These are phyloP conservation scores for Pampus argenteus DNA, from an alignment of 2,797 vertebrate genomes.

Conservation along the genomic window DNA sequence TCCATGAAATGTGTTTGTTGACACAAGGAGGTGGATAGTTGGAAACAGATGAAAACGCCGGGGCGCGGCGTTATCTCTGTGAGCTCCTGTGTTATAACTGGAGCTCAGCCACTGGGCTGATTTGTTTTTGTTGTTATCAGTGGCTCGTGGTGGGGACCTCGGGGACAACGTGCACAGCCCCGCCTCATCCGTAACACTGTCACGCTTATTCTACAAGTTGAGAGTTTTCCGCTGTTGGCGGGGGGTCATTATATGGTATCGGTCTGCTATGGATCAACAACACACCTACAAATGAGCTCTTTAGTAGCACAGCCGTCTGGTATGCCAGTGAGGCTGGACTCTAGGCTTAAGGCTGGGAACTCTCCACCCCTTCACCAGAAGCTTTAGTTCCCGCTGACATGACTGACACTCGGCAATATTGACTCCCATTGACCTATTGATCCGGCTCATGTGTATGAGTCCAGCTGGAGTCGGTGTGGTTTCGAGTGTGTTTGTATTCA, in stretches of 20 bases:
- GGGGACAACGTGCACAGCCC: slow-evolving; percentile 13
- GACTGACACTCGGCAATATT: slow-evolving; percentile 56
- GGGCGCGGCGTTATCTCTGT: slow-evolving; percentile 53
- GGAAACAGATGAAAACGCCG: slow-evolving; percentile 51
- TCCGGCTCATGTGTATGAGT: slow-evolving; percentile 33
- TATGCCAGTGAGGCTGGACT: slow-evolving; percentile 8
- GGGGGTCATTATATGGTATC: neutral
- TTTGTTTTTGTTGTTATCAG: slow-evolving; percentile 60
- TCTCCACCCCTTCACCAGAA: slow-evolving; percentile 46
- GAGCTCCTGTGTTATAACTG: slow-evolving; percentile 46
- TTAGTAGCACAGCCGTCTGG: slow-evolving; percentile 22
- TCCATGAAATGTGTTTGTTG: slow-evolving; percentile 52
- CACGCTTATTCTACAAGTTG: neutral
- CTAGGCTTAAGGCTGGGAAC: slow-evolving; percentile 48
- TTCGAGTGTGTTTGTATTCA: slow-evolving; percentile 26
- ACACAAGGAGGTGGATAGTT: slow-evolving; percentile 51
- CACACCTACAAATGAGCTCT: slow-evolving; percentile 4
- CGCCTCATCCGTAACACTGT: neutral
- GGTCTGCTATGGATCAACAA: neutral
- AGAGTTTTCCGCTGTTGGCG: neutral
- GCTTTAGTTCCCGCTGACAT: slow-evolving; percentile 23
- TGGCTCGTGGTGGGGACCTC: neutral
- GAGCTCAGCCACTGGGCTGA: slow-evolving; percentile 20
- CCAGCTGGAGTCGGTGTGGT: slow-evolving; percentile 24
- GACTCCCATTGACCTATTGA: slow-evolving; percentile 58